Percentiles rank a stretch among this genome's conserved stretches.
These are phyloP conservation scores for Danionella dracula DNA, from an alignment of 2,797 vertebrate genomes.

Conservation along the genomic window DNA sequence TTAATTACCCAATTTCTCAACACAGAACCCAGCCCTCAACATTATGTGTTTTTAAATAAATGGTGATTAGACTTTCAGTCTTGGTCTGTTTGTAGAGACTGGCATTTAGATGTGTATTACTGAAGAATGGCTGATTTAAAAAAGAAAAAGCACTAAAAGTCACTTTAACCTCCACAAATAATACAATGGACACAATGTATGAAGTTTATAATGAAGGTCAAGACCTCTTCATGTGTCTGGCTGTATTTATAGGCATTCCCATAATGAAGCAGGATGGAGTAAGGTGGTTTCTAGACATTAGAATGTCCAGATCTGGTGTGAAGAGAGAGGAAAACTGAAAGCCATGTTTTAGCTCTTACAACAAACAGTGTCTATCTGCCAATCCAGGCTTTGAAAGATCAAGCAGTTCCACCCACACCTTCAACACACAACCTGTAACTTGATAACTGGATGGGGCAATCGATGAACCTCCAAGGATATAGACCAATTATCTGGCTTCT, in stretches of 20 bases:
- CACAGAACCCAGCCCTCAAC: conserved; percentile 48
- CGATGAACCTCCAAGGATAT: conserved; percentile 24
- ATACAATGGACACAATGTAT: not conserved
- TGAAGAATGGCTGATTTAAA: not conserved
- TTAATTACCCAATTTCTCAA: conserved; percentile 12
- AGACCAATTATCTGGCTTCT: conserved; percentile 37
- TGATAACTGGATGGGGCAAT: conserved; percentile 37
- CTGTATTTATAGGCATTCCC: conserved; percentile 33
- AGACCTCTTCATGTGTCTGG: conserved; percentile 24
- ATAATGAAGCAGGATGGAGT: not conserved
- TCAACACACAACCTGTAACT: conserved; percentile 27
- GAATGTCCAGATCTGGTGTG: conserved; percentile 4
- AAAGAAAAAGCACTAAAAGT: not conserved
- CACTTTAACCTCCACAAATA: not conserved
- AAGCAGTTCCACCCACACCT: not conserved
- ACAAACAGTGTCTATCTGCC: conserved; percentile 26
- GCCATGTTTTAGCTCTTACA: conserved; percentile 26
- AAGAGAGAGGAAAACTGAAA: conserved; percentile 28
- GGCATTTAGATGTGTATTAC: not conserved
- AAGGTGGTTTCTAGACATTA: not conserved
- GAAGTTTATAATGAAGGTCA: conserved; percentile 11
- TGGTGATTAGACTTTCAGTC: not conserved
- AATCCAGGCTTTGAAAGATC: conserved; percentile 15
- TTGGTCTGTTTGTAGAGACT: not conserved
- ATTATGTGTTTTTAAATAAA: conserved; percentile 2